Evolutionary conservation across 2,113 vertebrate species (phyloP).

Genomic region (Petrocephalus microphthalmus): DNA sequence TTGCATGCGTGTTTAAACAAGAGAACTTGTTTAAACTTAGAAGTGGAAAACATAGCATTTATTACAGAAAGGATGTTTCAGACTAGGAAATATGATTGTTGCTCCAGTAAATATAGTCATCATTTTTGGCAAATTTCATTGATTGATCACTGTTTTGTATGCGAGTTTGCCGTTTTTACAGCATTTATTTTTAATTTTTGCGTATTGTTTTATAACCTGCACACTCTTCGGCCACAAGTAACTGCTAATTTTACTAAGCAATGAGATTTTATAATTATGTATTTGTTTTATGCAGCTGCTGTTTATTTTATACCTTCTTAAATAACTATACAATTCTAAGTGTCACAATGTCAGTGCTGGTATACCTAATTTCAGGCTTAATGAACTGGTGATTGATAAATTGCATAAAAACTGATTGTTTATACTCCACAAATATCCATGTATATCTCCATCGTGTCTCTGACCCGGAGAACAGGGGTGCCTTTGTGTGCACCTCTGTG

Average conservation of each 20-base stretch:
- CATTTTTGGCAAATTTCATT: background rate
- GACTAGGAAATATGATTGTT: background rate
- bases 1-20: background rate
- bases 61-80: background rate
- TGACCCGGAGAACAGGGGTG: conserved; percentile 11
- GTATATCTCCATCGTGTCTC: conserved; percentile 5
- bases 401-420: background rate
- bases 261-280: background rate
- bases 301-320: background rate
- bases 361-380: background rate
- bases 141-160: background rate
- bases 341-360: background rate
- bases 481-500: background rate
- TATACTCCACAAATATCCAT: background rate
- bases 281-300: background rate
- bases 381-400: background rate
- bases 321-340: too few relatives aligned
- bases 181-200: background rate
- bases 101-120: background rate
- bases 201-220: background rate
- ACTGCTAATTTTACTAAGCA: background rate
- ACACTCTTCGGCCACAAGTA: background rate
- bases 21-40: background rate
- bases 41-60: background rate
- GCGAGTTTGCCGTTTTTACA: background rate